Conservation (phyloP, 2,113 vertebrate species). For the Steatornis caripensis region DNA sequence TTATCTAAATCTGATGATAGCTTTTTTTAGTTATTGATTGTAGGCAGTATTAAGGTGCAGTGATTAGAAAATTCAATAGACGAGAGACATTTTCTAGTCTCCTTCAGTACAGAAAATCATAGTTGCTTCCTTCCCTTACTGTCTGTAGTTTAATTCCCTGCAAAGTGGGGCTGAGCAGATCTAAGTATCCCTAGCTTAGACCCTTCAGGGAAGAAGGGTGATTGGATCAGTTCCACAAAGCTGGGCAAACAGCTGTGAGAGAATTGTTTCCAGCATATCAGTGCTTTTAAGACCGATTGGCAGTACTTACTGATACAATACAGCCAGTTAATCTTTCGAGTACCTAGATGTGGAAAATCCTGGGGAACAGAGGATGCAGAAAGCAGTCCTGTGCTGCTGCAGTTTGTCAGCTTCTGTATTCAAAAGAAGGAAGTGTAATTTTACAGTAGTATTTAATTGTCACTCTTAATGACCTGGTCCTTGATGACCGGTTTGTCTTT, state of each 20-base stretch:
- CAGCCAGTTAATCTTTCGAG: background rate
- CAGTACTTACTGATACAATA: background rate
- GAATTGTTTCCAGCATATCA: background rate
- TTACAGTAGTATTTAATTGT: background rate
- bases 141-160: background rate
- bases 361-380: background rate
- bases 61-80: background rate
- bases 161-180: background rate
- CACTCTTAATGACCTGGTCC: background rate
- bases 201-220: background rate
- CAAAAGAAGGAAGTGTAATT: background rate
- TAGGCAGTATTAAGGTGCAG: background rate
- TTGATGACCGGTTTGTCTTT: background rate
- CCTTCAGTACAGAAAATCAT: background rate
- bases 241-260: background rate
- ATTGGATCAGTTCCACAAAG: background rate
- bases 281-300: background rate
- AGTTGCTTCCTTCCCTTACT: background rate
- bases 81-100: background rate
- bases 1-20: accelerated
- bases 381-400: background rate
- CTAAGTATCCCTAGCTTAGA: background rate
- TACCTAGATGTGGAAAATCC: background rate
- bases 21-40: background rate
- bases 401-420: background rate